These are phyloP conservation scores for Naja naja DNA, from an alignment of 2,113 vertebrate species.

Conservation along the genomic window DNA sequence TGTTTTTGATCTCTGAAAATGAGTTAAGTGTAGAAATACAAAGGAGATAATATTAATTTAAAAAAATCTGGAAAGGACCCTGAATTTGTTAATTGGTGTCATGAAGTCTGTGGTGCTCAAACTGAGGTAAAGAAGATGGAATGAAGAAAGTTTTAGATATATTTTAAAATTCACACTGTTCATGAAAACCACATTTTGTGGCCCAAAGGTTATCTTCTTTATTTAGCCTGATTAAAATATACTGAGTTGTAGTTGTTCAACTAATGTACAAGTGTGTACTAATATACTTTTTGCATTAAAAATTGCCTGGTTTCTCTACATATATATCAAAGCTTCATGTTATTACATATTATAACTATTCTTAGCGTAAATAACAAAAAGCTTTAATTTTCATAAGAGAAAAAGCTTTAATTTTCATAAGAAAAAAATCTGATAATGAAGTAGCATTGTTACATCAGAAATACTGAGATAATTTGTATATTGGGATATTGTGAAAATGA, in stretches of 20 bases:
- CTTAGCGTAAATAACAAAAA: not conserved
- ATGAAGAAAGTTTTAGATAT: not conserved
- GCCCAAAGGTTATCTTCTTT: not conserved
- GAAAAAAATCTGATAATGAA: conserved; percentile 18
- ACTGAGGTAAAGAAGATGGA: not conserved
- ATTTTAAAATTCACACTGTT: not conserved
- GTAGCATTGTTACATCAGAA: conserved; percentile 10
- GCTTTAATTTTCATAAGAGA: not conserved
- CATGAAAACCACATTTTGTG: not conserved
- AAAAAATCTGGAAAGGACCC: not conserved
- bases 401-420: not conserved
- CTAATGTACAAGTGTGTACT: not conserved
- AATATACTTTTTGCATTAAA: not conserved
- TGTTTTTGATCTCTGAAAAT: not conserved
- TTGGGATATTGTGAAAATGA: not conserved
- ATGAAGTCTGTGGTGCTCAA: not conserved
- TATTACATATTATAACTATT: not conserved
- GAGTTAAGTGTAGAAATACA: not conserved
- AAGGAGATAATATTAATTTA: not conserved
- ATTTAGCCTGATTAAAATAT: not conserved
- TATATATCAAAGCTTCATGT: not conserved
- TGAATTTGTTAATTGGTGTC: not conserved
- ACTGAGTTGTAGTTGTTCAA: not conserved
- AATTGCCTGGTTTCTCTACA: not conserved
- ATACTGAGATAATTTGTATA: not conserved